These are phyloP conservation scores for Leguminivora glycinivorella DNA, from an alignment of 1,140 invertebrate species.

Conservation along the genomic window DNA sequence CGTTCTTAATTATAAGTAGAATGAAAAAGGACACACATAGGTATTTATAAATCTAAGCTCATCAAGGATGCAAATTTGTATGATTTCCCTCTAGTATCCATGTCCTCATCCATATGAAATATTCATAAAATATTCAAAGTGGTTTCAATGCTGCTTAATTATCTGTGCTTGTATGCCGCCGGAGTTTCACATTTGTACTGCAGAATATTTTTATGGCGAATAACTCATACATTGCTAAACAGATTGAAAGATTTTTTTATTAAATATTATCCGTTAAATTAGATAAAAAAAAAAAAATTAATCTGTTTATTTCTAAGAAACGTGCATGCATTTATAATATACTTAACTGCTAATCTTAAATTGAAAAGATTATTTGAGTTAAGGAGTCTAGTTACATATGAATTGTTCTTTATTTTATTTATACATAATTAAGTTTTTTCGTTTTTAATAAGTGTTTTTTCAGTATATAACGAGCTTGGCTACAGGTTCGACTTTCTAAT, in stretches of 20 bases:
- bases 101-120: conserved; percentile 76
- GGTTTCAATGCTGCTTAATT: conserved; percentile 74
- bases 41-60: conserved; percentile 52
- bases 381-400: too few relatives aligned
- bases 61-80: conserved; percentile 70
- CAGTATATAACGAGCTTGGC: too few relatives aligned
- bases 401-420: too few relatives aligned
- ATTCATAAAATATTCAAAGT: conserved; percentile 75
- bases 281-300: too few relatives aligned
- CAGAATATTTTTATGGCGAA: conserved; percentile 38
- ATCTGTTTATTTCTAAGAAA: too few relatives aligned
- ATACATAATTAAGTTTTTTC: too few relatives aligned
- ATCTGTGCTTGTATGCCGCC: conserved; percentile 66
- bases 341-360: too few relatives aligned
- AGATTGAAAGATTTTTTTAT: neutral
- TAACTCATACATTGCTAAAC: neutral
- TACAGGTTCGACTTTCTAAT: too few relatives aligned
- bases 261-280: too few relatives aligned
- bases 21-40: neutral
- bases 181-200: conserved; percentile 59
- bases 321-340: too few relatives aligned
- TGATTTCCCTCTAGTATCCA: conserved; percentile 70
- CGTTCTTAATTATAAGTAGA: neutral
- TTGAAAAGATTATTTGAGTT: too few relatives aligned
- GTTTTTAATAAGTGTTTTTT: too few relatives aligned